These are phyloP conservation scores for Gyrodactylus bullatarudis DNA, from an alignment of 1,140 invertebrate genomes.

Conservation along the genomic window DNA sequence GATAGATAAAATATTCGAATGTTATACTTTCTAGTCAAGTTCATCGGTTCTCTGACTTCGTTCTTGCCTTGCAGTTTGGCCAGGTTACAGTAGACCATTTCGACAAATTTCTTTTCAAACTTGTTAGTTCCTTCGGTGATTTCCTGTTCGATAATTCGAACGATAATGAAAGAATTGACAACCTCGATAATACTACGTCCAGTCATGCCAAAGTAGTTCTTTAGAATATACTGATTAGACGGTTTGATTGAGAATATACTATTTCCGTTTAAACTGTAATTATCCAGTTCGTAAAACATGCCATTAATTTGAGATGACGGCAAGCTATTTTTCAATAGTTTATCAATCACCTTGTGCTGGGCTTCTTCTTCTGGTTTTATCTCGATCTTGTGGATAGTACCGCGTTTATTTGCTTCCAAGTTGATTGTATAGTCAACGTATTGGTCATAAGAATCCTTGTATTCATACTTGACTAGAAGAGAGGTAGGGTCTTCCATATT, in stretches of 20 bases:
- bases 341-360: too few species aligned
- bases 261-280: too few species aligned
- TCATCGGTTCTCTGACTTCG: background rate
- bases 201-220: background rate
- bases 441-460: too few species aligned
- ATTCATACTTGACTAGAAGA: too few species aligned
- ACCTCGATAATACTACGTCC: background rate
- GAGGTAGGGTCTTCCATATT: too few species aligned
- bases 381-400: too few species aligned
- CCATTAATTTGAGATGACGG: too few species aligned
- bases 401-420: too few species aligned
- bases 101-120: background rate
- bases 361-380: too few species aligned
- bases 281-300: too few species aligned
- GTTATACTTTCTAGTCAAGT: background rate
- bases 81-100: background rate
- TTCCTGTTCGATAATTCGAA: background rate
- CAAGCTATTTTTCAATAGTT: too few species aligned
- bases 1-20: background rate
- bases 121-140: background rate
- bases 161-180: background rate
- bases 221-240: background rate
- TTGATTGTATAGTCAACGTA: too few species aligned
- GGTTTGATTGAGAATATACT: background rate
- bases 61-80: background rate